These are phyloP conservation scores for Tinea pellionella DNA, from an alignment of 2,888 invertebrate genomes.

Conservation along the genomic window DNA sequence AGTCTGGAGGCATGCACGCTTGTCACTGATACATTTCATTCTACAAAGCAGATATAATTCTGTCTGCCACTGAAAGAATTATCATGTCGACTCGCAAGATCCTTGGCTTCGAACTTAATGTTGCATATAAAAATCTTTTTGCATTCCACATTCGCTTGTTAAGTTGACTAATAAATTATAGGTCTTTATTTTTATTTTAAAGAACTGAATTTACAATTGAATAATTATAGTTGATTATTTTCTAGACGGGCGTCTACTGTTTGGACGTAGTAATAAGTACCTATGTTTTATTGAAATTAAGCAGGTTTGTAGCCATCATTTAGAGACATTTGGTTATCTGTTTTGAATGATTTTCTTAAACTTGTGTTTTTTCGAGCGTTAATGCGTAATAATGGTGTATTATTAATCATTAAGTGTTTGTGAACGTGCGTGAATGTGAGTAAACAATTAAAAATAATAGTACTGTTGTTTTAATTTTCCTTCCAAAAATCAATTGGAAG, in stretches of 20 bases:
- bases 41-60: background rate
- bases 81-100: background rate
- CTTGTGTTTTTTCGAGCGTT: too few species aligned
- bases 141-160: background rate
- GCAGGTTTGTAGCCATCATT: too few species aligned
- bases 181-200: background rate
- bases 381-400: too few species aligned
- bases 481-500: too few species aligned
- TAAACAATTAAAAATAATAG: too few species aligned
- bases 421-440: too few species aligned
- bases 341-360: too few species aligned
- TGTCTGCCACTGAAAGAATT: slow-evolving; percentile 8
- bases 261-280: too few species aligned
- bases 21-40: slow-evolving; percentile 5
- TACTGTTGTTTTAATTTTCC: too few species aligned
- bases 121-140: background rate
- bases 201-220: background rate
- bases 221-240: background rate
- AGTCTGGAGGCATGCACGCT: background rate
- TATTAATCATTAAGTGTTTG: too few species aligned
- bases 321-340: too few species aligned
- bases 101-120: background rate
- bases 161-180: background rate
- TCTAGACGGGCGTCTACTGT: background rate
- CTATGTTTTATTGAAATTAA: too few species aligned